Evolutionary conservation across 2,888 invertebrate genomes (phyloP).

Genomic region (Clepsis dumicolana): DNA sequence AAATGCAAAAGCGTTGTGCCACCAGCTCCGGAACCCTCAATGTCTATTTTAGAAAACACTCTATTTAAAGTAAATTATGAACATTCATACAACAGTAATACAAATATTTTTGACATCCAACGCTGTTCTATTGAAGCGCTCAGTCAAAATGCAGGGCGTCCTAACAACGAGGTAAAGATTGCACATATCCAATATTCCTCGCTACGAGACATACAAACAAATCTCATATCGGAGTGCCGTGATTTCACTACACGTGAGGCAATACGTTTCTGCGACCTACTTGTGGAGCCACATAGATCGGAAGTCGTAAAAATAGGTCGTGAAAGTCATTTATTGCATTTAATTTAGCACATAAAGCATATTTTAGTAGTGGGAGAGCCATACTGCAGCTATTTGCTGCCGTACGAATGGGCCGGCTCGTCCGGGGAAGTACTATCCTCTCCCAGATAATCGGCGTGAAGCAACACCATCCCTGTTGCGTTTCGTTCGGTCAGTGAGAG

Average conservation of each 20-base stretch:
- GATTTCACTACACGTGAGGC: slow-evolving; percentile 44
- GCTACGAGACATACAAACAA: slow-evolving; percentile 57
- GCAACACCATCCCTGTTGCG: too few species aligned
- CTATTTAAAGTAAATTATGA: too few species aligned
- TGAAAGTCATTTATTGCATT: neutral
- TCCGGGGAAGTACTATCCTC: too few species aligned
- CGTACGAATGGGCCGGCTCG: too few species aligned
- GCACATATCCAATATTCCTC: slow-evolving; percentile 67
- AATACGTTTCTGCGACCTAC: slow-evolving; percentile 27
- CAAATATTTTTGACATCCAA: neutral
- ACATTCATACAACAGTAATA: too few species aligned
- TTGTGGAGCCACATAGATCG: slow-evolving; percentile 14
- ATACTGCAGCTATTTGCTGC: too few species aligned
- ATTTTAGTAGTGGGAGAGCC: too few species aligned
- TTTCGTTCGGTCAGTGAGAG: too few species aligned
- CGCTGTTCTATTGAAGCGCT: slow-evolving; percentile 47
- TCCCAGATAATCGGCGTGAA: too few species aligned
- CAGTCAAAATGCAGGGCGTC: slow-evolving; percentile 63
- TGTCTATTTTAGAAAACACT: neutral
- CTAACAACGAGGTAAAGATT: slow-evolving; percentile 60
- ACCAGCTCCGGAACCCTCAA: neutral
- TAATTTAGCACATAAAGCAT: neutral
- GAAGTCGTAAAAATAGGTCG: slow-evolving; percentile 30
- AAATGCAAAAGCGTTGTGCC: too few species aligned
- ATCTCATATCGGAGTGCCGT: slow-evolving; percentile 59